These are phyloP conservation scores for Austrofundulus limnaeus DNA, from an alignment of 2,113 vertebrate genomes.

Conservation along the genomic window DNA sequence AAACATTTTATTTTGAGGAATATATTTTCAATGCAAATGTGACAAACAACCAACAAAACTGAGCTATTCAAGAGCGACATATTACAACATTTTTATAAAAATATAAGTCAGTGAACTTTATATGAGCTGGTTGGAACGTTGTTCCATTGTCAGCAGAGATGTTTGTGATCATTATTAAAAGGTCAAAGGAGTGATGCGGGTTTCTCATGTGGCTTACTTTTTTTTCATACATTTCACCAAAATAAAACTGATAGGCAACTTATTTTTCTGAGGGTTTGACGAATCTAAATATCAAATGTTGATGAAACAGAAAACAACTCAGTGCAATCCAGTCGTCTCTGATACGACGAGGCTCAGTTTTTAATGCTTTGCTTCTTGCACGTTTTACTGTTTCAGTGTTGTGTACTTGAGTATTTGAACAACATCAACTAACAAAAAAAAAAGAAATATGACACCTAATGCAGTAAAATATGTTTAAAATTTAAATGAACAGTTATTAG, in stretches of 20 bases:
- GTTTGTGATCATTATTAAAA: background rate
- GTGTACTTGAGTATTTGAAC: constrained; percentile 20
- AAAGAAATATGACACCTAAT: constrained; percentile 12
- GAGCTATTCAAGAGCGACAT: no score
- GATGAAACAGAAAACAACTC: background rate
- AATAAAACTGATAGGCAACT: background rate
- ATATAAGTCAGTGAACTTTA: background rate
- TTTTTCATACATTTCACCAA: constrained; percentile 2
- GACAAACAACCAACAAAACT: background rate
- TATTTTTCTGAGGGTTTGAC: background rate
- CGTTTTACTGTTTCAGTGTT: constrained; percentile 22
- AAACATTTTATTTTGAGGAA: background rate
- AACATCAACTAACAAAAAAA: constrained; percentile 2
- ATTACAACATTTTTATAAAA: background rate
- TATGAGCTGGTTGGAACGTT: background rate
- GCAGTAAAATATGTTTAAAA: constrained; percentile 19
- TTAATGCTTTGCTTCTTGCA: constrained; percentile 53
- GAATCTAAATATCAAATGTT: background rate
- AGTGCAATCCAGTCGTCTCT: background rate
- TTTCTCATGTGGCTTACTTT: background rate
- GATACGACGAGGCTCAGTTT: background rate
- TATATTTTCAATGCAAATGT: background rate
- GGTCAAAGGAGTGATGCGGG: background rate
- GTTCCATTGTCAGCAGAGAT: background rate
- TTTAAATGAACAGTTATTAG: constrained; percentile 33